These are phyloP conservation scores for Pseudochirops cupreus DNA, from an alignment of 2,797 vertebrate species.

Conservation along the genomic window DNA sequence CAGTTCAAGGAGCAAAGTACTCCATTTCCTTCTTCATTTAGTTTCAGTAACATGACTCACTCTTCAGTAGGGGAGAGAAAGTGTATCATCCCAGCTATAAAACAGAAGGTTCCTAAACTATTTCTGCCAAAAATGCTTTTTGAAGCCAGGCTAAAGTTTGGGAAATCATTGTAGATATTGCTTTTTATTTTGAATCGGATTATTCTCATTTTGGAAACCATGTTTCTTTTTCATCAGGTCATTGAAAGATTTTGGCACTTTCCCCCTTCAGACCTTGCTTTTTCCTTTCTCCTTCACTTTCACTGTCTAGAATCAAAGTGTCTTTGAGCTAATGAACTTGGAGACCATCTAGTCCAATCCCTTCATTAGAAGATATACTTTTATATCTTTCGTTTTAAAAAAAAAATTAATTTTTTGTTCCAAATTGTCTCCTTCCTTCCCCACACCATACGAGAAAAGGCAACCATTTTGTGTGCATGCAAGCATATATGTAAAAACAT, in stretches of 20 bases:
- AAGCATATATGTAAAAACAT: neutral
- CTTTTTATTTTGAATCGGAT: neutral
- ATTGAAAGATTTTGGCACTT: neutral
- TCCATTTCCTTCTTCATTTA: neutral
- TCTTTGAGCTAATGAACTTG: neutral
- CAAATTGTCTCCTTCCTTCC: neutral
- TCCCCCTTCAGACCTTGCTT: neutral
- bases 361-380: neutral
- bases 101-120: neutral
- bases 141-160: neutral
- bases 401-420: neutral
- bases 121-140: constrained; percentile 28
- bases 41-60: neutral
- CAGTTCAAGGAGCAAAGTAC: neutral
- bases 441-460: neutral
- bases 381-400: neutral
- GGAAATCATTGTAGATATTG: neutral
- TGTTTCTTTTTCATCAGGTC: neutral
- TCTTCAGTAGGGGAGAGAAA: neutral
- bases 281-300: neutral
- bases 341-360: neutral
- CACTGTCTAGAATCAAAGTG: neutral
- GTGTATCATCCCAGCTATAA: neutral
- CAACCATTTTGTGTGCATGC: neutral
- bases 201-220: neutral